phyloP scores from a whole-genome alignment of 1,140 invertebrate species.

The Melitaea cinxia region DNA sequence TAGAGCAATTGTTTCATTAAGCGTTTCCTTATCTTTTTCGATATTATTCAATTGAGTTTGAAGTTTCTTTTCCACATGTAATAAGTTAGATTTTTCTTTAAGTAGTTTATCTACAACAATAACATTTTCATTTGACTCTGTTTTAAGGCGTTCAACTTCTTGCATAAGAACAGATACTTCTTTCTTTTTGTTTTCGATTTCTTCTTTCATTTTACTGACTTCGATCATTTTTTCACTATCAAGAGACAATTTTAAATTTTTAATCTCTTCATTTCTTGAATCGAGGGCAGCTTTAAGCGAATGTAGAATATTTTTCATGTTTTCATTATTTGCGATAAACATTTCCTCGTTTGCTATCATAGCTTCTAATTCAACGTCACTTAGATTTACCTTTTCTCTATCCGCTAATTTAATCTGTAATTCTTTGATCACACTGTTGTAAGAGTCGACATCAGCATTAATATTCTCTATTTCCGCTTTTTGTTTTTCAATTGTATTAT shows the following conservation, averaged over 20 bases:
- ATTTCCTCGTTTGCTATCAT: slow-evolving; percentile 65
- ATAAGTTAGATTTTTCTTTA: slow-evolving; percentile 33
- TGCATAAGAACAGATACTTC: slow-evolving; percentile 39
- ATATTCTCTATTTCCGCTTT: slow-evolving; percentile 49
- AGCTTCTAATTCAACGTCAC: slow-evolving; percentile 47
- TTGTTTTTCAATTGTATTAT: slow-evolving; percentile 58
- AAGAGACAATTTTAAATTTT: slow-evolving; percentile 44
- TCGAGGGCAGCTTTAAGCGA: slow-evolving; percentile 54
- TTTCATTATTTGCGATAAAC: slow-evolving; percentile 69
- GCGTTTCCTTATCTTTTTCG: slow-evolving; percentile 24
- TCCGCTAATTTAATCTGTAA: slow-evolving; percentile 53
- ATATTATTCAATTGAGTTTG: slow-evolving; percentile 40
- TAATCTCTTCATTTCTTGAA: slow-evolving; percentile 53
- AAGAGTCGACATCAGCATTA: slow-evolving; percentile 57
- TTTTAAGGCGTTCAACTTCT: slow-evolving; percentile 43
- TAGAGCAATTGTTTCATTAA: slow-evolving; percentile 39
- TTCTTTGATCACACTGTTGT: slow-evolving; percentile 58
- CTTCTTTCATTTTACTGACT: slow-evolving; percentile 23
- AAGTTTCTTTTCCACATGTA: slow-evolving; percentile 36
- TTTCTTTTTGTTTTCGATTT: slow-evolving; percentile 45
- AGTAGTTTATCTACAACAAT: slow-evolving; percentile 20
- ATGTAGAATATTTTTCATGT: slow-evolving; percentile 64
- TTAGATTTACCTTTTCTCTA: slow-evolving; percentile 45
- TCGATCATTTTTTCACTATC: slow-evolving; percentile 26
- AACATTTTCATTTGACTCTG: slow-evolving; percentile 28